Evolutionary conservation across 2,888 invertebrate genomes (phyloP).

Genomic region (Rhopalosiphum nymphaeae): DNA sequence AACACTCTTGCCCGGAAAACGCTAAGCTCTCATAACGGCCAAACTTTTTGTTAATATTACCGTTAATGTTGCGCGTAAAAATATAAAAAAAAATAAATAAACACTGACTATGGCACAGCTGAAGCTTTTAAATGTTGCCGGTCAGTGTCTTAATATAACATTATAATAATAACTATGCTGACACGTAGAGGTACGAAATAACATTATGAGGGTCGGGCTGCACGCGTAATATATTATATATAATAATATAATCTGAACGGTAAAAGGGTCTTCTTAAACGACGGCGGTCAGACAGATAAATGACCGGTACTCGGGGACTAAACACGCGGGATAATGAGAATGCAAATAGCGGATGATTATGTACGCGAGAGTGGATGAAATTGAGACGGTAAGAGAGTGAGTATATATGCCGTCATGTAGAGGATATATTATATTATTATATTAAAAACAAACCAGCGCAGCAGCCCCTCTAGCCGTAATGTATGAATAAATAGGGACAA

Average conservation of each 20-base stretch:
- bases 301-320: constrained; percentile 30
- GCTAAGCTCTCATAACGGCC: not conserved
- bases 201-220: not conserved
- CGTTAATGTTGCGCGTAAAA: not conserved
- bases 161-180: not conserved
- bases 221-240: not conserved
- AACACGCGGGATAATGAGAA: constrained; percentile 45
- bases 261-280: constrained; percentile 35
- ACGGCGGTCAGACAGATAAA: constrained; percentile 31
- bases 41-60: constrained; percentile 30
- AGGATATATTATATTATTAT: not conserved
- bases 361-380: constrained; percentile 16
- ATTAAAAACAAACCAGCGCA: constrained; percentile 38
- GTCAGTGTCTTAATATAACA: not conserved
- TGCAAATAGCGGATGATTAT: constrained; percentile 39
- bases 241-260: constrained; percentile 6
- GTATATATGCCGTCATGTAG: not conserved
- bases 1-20: not conserved
- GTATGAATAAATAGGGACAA: constrained; percentile 28
- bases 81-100: not conserved
- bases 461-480: not conserved
- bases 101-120: not conserved
- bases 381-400: constrained; percentile 19
- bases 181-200: not conserved
- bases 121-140: not conserved